Conservation (phyloP, 2,888 invertebrate genomes). For the Sarcophaga variegata region DNA sequence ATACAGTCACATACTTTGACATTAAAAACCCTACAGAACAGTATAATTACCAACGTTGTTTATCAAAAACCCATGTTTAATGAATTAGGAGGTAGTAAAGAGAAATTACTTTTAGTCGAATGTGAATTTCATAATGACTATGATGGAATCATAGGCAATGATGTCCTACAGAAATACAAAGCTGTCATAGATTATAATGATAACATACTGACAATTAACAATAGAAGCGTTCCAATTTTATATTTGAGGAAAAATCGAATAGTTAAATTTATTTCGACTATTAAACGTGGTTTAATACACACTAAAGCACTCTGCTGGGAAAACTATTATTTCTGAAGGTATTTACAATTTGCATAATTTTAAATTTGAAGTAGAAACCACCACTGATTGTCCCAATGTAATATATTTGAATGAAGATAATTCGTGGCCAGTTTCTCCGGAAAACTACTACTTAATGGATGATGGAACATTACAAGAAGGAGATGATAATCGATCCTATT, state of each 20-base stretch:
- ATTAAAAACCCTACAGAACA: conserved; percentile 15
- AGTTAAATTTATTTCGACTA: too few species aligned
- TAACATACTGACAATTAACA: conserved; percentile 27
- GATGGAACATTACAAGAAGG: too few species aligned
- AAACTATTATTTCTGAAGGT: conserved; percentile 8
- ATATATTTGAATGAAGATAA: not conserved
- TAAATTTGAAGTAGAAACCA: not conserved
- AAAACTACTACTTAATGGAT: too few species aligned
- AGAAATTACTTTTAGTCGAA: conserved; percentile 64
- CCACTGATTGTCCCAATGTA: not conserved
- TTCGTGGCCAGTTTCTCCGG: not conserved
- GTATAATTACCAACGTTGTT: not conserved
- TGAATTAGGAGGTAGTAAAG: conserved; percentile 12
- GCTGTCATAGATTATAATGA: conserved; percentile 33
- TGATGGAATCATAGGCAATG: conserved; percentile 39
- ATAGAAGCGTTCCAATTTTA: not conserved
- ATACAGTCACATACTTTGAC: not conserved
- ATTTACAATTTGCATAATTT: conserved; percentile 34
- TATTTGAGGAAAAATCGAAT: not conserved
- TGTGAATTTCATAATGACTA: conserved; percentile 30
- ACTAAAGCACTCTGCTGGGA: not conserved
- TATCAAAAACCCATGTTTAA: not conserved
- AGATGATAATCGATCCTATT: too few species aligned
- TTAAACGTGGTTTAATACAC: too few species aligned
- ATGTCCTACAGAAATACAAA: conserved; percentile 22